Conservation (phyloP, 2,113 vertebrate genomes). For the Ctenodactylus gundi region DNA sequence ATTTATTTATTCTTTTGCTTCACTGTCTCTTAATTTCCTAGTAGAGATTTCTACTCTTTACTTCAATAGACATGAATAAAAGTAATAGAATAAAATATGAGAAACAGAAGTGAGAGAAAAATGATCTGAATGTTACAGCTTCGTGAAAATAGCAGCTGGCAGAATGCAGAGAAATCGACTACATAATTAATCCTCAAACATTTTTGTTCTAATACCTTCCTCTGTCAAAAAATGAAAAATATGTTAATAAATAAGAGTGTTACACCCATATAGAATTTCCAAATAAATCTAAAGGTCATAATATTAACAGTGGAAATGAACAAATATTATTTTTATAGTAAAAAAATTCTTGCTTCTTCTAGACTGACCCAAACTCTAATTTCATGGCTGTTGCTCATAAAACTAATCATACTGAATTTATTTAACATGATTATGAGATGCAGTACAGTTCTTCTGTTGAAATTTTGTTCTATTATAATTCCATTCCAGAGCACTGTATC, state of each 20-base stretch:
- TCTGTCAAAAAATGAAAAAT: background rate
- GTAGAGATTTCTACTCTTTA: background rate
- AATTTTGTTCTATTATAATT: slow-evolving; percentile 70
- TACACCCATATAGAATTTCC: background rate
- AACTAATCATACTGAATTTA: slow-evolving; percentile 62
- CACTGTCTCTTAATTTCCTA: background rate
- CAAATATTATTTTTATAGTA: background rate
- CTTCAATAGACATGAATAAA: background rate
- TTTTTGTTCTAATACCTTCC: background rate
- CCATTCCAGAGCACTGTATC: slow-evolving; percentile 57
- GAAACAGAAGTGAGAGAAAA: background rate
- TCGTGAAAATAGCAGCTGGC: background rate
- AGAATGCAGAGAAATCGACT: background rate
- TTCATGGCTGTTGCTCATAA: slow-evolving; percentile 44
- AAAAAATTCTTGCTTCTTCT: slow-evolving; percentile 44
- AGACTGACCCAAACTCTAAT: slow-evolving; percentile 52
- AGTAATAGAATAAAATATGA: background rate
- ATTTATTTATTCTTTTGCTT: too few species aligned
- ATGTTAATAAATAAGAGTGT: background rate
- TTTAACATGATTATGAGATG: slow-evolving; percentile 44
- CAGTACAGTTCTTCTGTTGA: slow-evolving; percentile 34
- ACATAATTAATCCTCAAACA: background rate
- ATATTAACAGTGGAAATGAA: background rate
- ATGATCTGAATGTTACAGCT: background rate
- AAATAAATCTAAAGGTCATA: background rate